Percentiles rank a stretch among this genome's conserved stretches.
phyloP scores from a whole-genome alignment of 2,113 vertebrate genomes.

The Rhinichthys klamathensis region DNA sequence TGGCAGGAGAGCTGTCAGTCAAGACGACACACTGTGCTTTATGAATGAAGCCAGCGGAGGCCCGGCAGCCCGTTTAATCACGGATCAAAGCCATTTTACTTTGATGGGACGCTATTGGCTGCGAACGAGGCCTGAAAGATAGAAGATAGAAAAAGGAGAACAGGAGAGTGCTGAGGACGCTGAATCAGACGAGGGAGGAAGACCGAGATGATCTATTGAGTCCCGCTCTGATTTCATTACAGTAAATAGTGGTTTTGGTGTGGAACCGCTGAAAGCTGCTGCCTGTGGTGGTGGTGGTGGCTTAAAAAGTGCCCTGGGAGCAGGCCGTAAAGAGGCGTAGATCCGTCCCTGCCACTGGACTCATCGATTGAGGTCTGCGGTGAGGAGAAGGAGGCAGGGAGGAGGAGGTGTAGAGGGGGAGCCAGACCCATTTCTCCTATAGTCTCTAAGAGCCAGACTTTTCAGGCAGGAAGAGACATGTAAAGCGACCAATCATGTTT shows the following conservation, averaged over 20 bases:
- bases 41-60: conserved; percentile 44
- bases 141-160: neutral
- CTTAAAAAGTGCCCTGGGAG: conserved; percentile 60
- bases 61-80: conserved; percentile 37
- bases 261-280: conserved; percentile 53
- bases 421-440: conserved; percentile 13
- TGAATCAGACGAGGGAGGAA: neutral
- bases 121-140: neutral
- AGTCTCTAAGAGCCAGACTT: neutral
- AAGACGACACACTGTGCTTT: conserved; percentile 27
- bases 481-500: neutral
- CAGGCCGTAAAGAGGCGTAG: conserved; percentile 28
- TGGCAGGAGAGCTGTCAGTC: conserved; percentile 47
- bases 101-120: conserved; percentile 16
- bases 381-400: conserved; percentile 35
- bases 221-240: conserved; percentile 53
- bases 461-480: neutral
- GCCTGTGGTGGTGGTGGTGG: conserved; percentile 58
- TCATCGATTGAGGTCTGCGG: conserved; percentile 60
- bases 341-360: conserved; percentile 21
- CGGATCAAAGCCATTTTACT: conserved; percentile 18
- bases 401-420: conserved; percentile 4
- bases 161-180: neutral
- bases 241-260: conserved; percentile 57
- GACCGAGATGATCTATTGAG: conserved; percentile 29